Percentiles rank a stretch among this genome's conserved stretches.
These are phyloP conservation scores for Apoda limacodes DNA, from an alignment of 2,888 invertebrate species.

Conservation along the genomic window DNA sequence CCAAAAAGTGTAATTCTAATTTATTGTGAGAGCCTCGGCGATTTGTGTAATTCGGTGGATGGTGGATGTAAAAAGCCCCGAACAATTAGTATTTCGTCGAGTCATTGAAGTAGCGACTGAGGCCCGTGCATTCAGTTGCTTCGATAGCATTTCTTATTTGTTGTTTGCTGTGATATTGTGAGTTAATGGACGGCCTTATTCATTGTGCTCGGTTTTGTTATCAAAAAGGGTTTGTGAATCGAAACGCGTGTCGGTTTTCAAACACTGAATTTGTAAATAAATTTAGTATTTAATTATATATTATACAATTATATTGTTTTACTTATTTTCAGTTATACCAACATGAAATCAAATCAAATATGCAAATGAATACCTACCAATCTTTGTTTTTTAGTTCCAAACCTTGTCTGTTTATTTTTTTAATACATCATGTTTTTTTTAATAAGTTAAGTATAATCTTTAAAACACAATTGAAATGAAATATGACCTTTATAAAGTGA, in stretches of 20 bases:
- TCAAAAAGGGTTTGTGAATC: constrained; percentile 31
- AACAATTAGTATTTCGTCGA: constrained; percentile 57
- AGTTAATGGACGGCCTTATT: constrained; percentile 56
- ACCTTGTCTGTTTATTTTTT: too few species aligned
- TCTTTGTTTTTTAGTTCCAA: too few species aligned
- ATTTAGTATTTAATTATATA: constrained; percentile 40
- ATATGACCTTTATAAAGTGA: too few species aligned
- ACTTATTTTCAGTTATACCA: too few species aligned
- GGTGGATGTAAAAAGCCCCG: constrained; percentile 50
- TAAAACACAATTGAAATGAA: too few species aligned
- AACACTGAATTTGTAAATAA: constrained; percentile 60
- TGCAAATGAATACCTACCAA: too few species aligned
- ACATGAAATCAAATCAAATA: too few species aligned
- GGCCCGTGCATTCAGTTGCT: constrained; percentile 36
- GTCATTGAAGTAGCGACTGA: constrained; percentile 46
- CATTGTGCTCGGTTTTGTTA: constrained; percentile 45
- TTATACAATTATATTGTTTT: too few species aligned
- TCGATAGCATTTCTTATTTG: constrained; percentile 62
- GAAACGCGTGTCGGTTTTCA: constrained; percentile 34
- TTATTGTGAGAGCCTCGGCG: constrained; percentile 40
- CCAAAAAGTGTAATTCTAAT: constrained; percentile 71
- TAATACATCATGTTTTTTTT: too few species aligned
- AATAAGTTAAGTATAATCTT: too few species aligned
- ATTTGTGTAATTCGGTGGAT: constrained; percentile 44
- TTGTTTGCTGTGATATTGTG: constrained; percentile 69